phyloP scores from a whole-genome alignment of 2,113 vertebrate species.

The Vulpes lagopus region DNA sequence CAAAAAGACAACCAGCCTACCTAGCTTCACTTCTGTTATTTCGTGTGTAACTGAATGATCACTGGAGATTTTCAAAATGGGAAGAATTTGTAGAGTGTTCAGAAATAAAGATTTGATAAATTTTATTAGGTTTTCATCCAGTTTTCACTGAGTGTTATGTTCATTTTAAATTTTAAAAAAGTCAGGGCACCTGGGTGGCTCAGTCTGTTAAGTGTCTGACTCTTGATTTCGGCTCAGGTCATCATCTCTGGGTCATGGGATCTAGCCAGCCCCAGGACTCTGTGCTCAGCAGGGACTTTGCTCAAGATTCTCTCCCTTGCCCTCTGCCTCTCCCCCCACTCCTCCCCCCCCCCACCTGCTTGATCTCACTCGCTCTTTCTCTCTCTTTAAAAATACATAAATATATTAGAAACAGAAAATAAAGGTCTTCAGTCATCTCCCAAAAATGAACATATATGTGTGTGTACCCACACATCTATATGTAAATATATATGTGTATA shows the following conservation, averaged over 20 bases:
- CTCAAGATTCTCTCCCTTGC: background rate
- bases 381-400: background rate
- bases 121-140: conserved; percentile 24
- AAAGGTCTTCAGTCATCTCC: background rate
- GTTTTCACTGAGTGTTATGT: background rate
- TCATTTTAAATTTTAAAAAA: conserved; percentile 30
- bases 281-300: background rate
- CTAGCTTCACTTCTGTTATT: background rate
- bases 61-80: background rate
- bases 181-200: background rate
- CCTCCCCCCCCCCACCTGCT: too few species aligned
- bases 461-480: background rate
- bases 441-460: background rate
- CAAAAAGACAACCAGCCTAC: background rate
- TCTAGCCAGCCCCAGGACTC: background rate
- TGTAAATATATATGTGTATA: background rate
- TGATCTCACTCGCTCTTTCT: background rate
- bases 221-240: background rate
- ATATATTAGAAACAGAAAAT: background rate
- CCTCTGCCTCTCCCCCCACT: background rate
- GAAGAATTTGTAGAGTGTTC: conserved; percentile 1
- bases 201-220: background rate
- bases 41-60: background rate
- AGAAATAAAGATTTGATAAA: conserved; percentile 26
- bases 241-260: background rate